Evolutionary conservation across 1,140 invertebrate species (phyloP), one percentile per base, ranked within the genome.

Genomic region (Thaumatotibia leucotreta): DNA sequence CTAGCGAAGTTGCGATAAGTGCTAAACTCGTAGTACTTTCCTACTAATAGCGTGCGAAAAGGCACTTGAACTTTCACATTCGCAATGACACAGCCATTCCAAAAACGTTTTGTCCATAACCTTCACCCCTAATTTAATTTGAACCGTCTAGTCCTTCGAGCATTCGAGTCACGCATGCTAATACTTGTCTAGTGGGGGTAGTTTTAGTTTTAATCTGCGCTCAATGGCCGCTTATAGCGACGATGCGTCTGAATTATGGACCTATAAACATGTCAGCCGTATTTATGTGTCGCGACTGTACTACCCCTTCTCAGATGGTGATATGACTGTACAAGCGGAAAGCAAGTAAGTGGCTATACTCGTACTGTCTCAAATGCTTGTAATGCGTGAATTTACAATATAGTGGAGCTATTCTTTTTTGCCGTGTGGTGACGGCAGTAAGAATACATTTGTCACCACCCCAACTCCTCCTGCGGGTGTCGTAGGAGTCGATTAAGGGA

Each of bases 181-280:
- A 70, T 74, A 73, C 67, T 67, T 64, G 64, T 72, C 70, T 74
- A 67, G 63, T 50, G 64, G 64, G 39, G 72, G 66, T 54, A 70
- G 58, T 72, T 84, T 83, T 54, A 70, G 58, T 72, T 84, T 83
- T 84, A 84, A 86, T 86, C 76, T 83, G 62, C 61, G 24, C 65
- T 81, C 80, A 83, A 86, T 86, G 74, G 80, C 76, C 70, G 72
- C 65, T 77, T 76, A 79, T 80, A 84, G 77, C 72, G 72, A 72
- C 71, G 64, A 66, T 70, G 67, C 64, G 69, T 68, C 75, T 80
- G 74, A 86, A 74, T 84, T 83, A 86, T 86, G 78, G 77, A 69
- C 72, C 75, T 79, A 86, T 86, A 86, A 86, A 80, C 72, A 72
- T 65, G 70, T 39, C 35, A 67, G 50, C 74, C 72, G 81, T 84